phyloP scores from a whole-genome alignment of 2,888 invertebrate species.

The Exocentrus adspersus region DNA sequence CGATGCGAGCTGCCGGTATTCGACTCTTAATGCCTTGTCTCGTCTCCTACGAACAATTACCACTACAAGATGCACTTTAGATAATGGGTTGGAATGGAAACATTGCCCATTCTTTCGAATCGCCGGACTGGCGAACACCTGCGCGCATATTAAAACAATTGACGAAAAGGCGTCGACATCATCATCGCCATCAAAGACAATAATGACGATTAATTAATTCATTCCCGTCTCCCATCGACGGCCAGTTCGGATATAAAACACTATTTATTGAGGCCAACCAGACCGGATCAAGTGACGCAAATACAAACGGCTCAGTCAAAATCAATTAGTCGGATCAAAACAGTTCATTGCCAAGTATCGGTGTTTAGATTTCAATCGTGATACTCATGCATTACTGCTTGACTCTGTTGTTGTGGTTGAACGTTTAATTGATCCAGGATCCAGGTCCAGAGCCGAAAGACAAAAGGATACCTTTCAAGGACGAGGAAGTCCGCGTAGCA shows the following conservation, averaged over 20 bases:
- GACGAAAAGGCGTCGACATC: constrained; percentile 28
- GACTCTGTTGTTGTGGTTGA: too few relatives aligned
- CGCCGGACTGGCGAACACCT: constrained; percentile 32
- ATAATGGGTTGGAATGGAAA: constrained; percentile 32
- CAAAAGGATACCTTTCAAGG: too few relatives aligned
- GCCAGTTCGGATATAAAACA: neutral
- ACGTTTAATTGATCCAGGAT: too few relatives aligned
- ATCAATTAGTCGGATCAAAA: too few relatives aligned
- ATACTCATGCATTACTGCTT: too few relatives aligned
- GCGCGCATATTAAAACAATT: constrained; percentile 35
- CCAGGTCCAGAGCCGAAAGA: too few relatives aligned
- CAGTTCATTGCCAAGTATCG: too few relatives aligned
- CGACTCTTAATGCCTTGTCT: constrained; percentile 34
- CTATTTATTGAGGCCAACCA: too few relatives aligned
- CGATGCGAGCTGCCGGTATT: constrained; percentile 29
- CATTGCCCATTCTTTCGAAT: constrained; percentile 29
- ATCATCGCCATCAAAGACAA: constrained; percentile 20
- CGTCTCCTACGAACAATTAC: constrained; percentile 33
- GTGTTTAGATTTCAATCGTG: too few relatives aligned
- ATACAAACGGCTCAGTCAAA: too few relatives aligned
- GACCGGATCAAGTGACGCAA: too few relatives aligned
- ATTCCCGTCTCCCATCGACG: neutral
- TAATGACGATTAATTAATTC: neutral
- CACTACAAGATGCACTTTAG: constrained; percentile 38
- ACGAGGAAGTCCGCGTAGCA: too few relatives aligned